These are phyloP conservation scores for Xanthorhoe spadicearia DNA, from an alignment of 2,888 invertebrate species.

Conservation along the genomic window DNA sequence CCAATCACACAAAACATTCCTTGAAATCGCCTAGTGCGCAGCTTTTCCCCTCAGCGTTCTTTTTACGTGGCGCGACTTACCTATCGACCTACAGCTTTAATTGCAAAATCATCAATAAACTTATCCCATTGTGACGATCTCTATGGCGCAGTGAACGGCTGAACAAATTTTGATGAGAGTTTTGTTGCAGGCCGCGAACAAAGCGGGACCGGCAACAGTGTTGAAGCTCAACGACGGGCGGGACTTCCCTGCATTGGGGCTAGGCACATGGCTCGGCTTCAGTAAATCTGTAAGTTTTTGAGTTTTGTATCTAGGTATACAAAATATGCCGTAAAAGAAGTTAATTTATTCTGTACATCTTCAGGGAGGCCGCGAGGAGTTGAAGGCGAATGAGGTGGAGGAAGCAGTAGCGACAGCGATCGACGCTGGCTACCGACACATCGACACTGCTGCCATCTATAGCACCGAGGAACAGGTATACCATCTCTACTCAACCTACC, in stretches of 20 bases:
- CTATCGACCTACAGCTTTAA: too few relatives aligned
- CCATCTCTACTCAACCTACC: background rate
- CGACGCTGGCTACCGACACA: conserved; percentile 86
- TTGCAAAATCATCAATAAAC: too few relatives aligned
- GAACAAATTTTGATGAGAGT: background rate
- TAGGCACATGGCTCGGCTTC: conserved; percentile 86
- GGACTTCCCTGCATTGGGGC: conserved; percentile 85
- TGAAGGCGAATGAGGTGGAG: conserved; percentile 60
- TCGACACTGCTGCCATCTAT: conserved; percentile 87
- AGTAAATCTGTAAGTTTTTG: conserved; percentile 67
- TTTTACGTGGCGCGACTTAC: too few relatives aligned
- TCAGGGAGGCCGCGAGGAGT: conserved; percentile 42
- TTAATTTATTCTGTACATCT: background rate
- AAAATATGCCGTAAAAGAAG: too few relatives aligned
- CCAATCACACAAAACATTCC: too few relatives aligned
- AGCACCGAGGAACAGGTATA: conserved; percentile 79
- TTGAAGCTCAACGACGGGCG: conserved; percentile 84
- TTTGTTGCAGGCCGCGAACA: conserved; percentile 22
- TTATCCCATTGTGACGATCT: too few relatives aligned
- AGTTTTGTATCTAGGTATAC: too few relatives aligned
- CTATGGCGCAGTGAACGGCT: too few relatives aligned
- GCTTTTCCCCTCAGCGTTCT: too few relatives aligned
- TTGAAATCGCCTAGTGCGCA: too few relatives aligned
- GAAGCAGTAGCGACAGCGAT: conserved; percentile 83
- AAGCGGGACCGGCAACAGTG: conserved; percentile 59